phyloP scores from a whole-genome alignment of 2,113 vertebrate species.

The Corynorhinus townsendii region DNA sequence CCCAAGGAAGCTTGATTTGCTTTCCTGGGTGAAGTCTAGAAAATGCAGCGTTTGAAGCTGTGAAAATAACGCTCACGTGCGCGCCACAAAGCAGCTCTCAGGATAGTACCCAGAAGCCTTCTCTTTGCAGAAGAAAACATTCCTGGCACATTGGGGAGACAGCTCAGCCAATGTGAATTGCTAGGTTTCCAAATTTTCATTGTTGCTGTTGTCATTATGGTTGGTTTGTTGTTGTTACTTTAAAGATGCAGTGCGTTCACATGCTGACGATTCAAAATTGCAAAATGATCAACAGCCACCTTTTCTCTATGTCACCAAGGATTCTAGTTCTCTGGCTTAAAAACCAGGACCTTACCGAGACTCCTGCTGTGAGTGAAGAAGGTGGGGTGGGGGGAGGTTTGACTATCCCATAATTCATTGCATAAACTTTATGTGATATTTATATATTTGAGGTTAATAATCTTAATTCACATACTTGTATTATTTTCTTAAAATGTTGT shows the following conservation, averaged over 20 bases:
- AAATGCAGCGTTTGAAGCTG: not conserved
- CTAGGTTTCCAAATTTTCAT: not conserved
- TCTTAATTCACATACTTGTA: not conserved
- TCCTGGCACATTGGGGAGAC: not conserved
- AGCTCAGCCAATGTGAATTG: not conserved
- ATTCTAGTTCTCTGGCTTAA: not conserved
- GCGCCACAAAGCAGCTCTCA: not conserved
- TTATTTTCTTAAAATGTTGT: not conserved
- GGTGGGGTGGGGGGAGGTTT: rapidly evolving
- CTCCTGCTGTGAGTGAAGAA: not conserved
- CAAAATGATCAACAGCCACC: not conserved
- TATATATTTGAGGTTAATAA: not conserved
- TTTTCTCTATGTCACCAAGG: not conserved
- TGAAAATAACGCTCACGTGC: not conserved
- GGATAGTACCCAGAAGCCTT: not conserved
- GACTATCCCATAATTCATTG: not conserved
- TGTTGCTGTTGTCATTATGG: not conserved
- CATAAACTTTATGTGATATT: not conserved
- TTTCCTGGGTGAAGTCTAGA: not conserved
- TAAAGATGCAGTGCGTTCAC: not conserved
- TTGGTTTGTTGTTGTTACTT: not conserved
- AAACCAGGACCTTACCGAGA: not conserved
- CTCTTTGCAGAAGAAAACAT: not conserved
- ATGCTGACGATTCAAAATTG: not conserved
- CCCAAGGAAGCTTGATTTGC: not conserved